Base-by-base conservation (phyloP, 1,140 invertebrate genomes). In the Oryzaephilus surinamensis region DNA sequence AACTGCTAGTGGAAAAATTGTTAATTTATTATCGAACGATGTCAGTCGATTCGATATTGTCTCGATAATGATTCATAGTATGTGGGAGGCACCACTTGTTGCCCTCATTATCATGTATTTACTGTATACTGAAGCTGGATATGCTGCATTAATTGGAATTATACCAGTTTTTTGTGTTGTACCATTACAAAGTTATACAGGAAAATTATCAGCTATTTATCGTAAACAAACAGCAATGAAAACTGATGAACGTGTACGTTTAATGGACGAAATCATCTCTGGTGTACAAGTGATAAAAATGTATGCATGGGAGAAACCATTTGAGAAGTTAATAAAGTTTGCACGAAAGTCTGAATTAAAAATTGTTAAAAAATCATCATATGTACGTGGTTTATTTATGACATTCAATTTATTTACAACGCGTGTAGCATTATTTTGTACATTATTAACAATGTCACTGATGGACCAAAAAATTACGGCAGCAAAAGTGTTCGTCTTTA, bases 11-110 rank as follows among this genome's bases (percentile, higher is more conserved):
- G 87, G 87, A 0, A 86, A 91, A 64, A 77, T 91, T 38, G 82
- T 89, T 2, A 90, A 90, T 64, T 60, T 89, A 3, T 67, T 90
- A 27, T 83, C 84, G 2, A 89, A 87, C 54, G 85, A 89, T 52
- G 74, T 78, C 7, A 78, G 72, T 44, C 62, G 76, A 38, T 77
- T 78, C 44, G 76, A 78, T 60, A 53, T 73, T 7, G 68, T 73
- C 5, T 69, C 67, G 3, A 62, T 76, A 12, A 69, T 75, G 42
- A 58, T 77, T 13, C 71, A 77, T 57, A 64, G 71, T 45, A 67
- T 79, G 65, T 77, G 74, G 76, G 64, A 70, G 0, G 80, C 76
- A 0, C 83, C 84, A 3, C 29, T 80, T 0, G 69, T 76, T 13
- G 66, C 76, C 0, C 41, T 79, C 1, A 71, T 78, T 19, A 66